Evolutionary conservation across 2,797 vertebrate genomes (phyloP), one percentile per base, ranked within the genome.

Genomic region (Cygnus olor): DNA sequence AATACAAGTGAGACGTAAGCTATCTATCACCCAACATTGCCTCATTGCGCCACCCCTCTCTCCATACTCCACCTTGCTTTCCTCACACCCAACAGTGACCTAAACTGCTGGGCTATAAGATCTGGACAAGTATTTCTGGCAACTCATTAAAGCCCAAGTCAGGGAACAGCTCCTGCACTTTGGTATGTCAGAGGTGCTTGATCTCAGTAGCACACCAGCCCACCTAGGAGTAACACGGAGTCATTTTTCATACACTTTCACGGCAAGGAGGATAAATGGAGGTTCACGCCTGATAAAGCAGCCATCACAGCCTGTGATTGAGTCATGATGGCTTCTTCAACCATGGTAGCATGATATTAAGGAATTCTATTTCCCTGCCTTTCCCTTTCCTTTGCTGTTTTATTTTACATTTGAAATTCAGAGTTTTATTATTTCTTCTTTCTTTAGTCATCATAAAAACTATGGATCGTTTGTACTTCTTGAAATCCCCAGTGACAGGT

Each of bases 281-380:
- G 83, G 83, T 80, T 94, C 78, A 86, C 0, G 9, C 83, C 91
- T 86, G 91, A 96, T 90, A 87, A 96, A 96, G 94, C 93, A 80
- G 64, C 68, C 88, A 88, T 51, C 85, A 94, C 91, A 80, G 91
- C 63, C 85, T 88, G 70, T 90, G 91, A 96, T 80, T 79, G 88
- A 96, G 83, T 90, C 85, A 85, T 82, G 88, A 96, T 5, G 0
- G 57, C 45, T 78, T 61, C 83, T 90, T 95, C 94, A 94, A 84
- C 91, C 94, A 82, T 49, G 86, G 93, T 13, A 95, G 74, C 60
- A 73, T 12, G 8, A n/a, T 78, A 94, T 91, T 87, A 96, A 91
- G 78, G 80, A 87, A 85, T 85, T 76, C 80, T 82, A 57, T 88
- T 87, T 91, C 89, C 73, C 11, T 70, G 53, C 24, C 45, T 58